A percentile compares a stretch with the other conserved stretches of the same genome.
These are phyloP conservation scores for Hetaerina americana DNA, from an alignment of 1,140 invertebrate genomes.

Conservation along the genomic window DNA sequence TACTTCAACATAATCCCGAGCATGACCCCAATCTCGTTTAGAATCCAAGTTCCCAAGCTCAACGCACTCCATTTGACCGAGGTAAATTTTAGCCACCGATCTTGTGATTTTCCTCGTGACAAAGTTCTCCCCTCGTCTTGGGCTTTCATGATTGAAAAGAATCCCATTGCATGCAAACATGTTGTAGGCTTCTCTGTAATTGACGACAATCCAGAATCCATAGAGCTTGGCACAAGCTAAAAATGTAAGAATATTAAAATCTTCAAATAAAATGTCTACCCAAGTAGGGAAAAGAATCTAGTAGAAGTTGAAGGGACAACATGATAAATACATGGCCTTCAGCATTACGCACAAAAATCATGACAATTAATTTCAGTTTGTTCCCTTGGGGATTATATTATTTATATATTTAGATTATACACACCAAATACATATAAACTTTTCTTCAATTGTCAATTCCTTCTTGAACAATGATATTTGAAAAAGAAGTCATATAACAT, in stretches of 20 bases:
- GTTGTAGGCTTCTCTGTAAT: constrained; percentile 94
- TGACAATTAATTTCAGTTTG: too few species aligned
- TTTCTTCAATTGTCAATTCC: too few species aligned
- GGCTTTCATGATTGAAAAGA: constrained; percentile 98
- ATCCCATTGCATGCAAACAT: constrained; percentile 99
- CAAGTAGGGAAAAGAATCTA: too few species aligned
- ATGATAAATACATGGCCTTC: too few species aligned
- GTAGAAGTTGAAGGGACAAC: too few species aligned
- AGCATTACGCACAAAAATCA: too few species aligned
- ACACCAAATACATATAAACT: too few species aligned
- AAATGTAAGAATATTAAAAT: not conserved
- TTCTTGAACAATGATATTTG: too few species aligned
- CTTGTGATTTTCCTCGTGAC: constrained; percentile 97
- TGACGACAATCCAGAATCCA: constrained; percentile 96
- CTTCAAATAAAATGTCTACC: too few species aligned
- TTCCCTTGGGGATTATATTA: too few species aligned
- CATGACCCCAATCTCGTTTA: constrained; percentile 97
- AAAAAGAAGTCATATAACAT: too few species aligned
- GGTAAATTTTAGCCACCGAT: constrained; percentile 88
- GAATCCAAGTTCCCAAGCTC: constrained; percentile 95
- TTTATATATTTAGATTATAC: too few species aligned
- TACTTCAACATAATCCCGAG: constrained; percentile 95
- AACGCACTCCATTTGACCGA: constrained; percentile 74
- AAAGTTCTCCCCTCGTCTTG: constrained; percentile 94
- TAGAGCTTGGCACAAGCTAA: constrained; percentile 96